A percentile compares a stretch with the other conserved stretches of the same genome.
Conservation (phyloP, 2,888 invertebrate genomes). For the Zootermopsis nevadensis region DNA sequence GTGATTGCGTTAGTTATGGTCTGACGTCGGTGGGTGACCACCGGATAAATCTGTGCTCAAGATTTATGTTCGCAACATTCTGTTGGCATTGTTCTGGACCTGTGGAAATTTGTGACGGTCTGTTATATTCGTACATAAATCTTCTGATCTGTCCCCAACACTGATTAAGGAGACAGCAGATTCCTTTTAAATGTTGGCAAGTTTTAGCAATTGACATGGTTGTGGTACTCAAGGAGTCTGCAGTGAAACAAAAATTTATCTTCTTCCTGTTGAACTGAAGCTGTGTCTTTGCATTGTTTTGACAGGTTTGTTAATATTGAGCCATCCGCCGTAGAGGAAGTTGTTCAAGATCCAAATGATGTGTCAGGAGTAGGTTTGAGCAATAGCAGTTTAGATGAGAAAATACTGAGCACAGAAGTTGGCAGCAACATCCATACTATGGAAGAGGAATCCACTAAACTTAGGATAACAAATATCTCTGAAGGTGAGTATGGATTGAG, state of each 20-base stretch:
- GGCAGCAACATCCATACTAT: neutral
- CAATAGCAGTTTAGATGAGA: conserved; percentile 40
- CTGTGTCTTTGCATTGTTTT: neutral
- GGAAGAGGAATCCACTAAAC: conserved; percentile 20
- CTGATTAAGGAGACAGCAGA: too few species aligned
- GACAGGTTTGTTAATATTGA: conserved; percentile 66
- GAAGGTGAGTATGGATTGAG: conserved; percentile 15
- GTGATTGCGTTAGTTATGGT: too few species aligned
- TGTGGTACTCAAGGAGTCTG: too few species aligned
- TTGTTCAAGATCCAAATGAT: conserved; percentile 48
- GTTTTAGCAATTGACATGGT: too few species aligned
- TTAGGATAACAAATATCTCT: conserved; percentile 24
- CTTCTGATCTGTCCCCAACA: too few species aligned
- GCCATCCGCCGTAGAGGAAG: conserved; percentile 72
- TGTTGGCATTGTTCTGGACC: too few species aligned
- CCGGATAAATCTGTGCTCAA: too few species aligned
- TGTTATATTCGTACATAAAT: too few species aligned
- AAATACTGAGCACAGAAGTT: conserved; percentile 46
- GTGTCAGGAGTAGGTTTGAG: conserved; percentile 35
- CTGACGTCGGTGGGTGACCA: too few species aligned
- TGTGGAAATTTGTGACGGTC: too few species aligned
- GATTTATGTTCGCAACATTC: too few species aligned
- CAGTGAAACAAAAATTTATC: neutral
- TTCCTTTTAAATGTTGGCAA: too few species aligned
- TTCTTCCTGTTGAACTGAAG: neutral